Evolutionary conservation across 1,140 invertebrate genomes (phyloP), one percentile per base, ranked within the genome.

Genomic region (Calosoma granatense): DNA sequence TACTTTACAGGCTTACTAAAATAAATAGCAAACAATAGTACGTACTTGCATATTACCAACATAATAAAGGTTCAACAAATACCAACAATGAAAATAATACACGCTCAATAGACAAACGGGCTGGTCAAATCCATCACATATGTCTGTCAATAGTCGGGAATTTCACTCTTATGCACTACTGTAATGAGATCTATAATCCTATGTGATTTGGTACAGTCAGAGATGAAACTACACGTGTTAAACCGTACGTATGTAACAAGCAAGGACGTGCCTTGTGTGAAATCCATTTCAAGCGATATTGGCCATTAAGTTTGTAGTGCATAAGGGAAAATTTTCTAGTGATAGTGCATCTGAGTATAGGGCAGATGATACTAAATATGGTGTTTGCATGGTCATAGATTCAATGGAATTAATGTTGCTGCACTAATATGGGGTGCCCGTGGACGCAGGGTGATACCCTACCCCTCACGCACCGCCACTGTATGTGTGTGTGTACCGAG

Each of bases 61-160:
- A 47, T 47, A 47, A 47, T 47, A 47, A 47, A 47, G 41, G 41
- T 47, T 47, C 41, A 47, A 47, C 41, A 47, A 47, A 47, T 47
- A 47, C 41, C 41, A 47, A 47, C 41, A 47, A 47, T 47, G 41
- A 47, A 47, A 36, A 47, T 47, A 47, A 47, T 47, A 47, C 41
- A 47, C 41, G 41, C 41, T 47, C 41, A 47, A 47, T 47, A 47
- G 41, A 47, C 41, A n/a, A n/a, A 47, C 15, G 9, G 15, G 41
- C 17, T 17, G 3, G 41, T 47, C 41, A 17, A 47, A 47, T 47
- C 41, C 9, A 47, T 12, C 41, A 47, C 41, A 47, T 17, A 47
- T 47, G 41, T 9, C 17, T 17, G 17, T 6, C 15, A 47, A 47
- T 12, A 17, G 3, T 12, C 15, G 17, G 9, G 9, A 47, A 36